Conservation (phyloP, 2,888 invertebrate genomes). For the Lepidochrysops patricia region DNA sequence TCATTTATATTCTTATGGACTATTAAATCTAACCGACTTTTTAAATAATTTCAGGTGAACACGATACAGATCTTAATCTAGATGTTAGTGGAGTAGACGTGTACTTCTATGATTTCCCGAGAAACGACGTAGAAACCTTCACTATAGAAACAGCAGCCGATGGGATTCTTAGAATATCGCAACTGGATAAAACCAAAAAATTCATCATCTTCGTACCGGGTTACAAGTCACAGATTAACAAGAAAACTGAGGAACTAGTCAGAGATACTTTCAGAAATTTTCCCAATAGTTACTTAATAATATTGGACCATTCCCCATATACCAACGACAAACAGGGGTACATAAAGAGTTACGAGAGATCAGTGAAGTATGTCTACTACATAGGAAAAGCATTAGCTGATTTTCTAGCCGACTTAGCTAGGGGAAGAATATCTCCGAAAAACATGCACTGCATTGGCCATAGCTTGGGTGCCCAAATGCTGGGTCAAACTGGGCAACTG, state of each 20-base stretch:
- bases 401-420: constrained; percentile 38
- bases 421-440: constrained; percentile 44
- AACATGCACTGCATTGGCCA: constrained; percentile 60
- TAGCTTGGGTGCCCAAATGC: constrained; percentile 57
- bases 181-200: constrained; percentile 41
- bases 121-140: constrained; percentile 35
- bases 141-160: constrained; percentile 43
- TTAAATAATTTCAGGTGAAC: constrained; percentile 41
- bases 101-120: constrained; percentile 51
- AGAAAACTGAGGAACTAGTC: constrained; percentile 46
- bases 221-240: constrained; percentile 54
- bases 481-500: constrained; percentile 47
- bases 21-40: neutral
- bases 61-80: constrained; percentile 39
- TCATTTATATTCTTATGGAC: too few species aligned
- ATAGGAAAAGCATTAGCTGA: constrained; percentile 52
- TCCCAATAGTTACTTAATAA: constrained; percentile 56
- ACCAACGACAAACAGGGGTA: constrained; percentile 49
- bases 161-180: constrained; percentile 39
- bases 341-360: constrained; percentile 54
- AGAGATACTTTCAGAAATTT: constrained; percentile 46
- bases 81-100: constrained; percentile 51
- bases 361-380: constrained; percentile 54
- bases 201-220: constrained; percentile 57
- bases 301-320: constrained; percentile 59